Evolutionary conservation across 1,140 invertebrate species (phyloP).

Genomic region (Druon quercuslanigerum): DNA sequence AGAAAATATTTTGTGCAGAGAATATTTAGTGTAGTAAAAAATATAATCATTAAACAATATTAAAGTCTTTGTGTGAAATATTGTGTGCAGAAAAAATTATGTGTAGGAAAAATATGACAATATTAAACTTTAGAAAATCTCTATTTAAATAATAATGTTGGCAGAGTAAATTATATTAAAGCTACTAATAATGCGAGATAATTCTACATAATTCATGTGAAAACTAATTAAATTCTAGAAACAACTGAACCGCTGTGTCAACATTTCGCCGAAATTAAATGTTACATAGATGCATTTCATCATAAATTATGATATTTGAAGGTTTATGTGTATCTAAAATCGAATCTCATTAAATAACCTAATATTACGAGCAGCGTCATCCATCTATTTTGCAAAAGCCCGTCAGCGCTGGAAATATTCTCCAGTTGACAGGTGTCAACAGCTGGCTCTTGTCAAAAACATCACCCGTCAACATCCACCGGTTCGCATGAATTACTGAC

Average conservation of each 20-base stretch:
- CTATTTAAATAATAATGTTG: too few species aligned
- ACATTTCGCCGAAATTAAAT: conserved; percentile 6
- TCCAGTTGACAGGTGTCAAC: conserved; percentile 10
- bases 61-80: too few species aligned
- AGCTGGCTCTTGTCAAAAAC: conserved; percentile 2
- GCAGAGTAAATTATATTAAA: too few species aligned
- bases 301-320: conserved; percentile 8
- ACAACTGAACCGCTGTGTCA: background rate
- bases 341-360: background rate
- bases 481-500: background rate
- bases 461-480: conserved; percentile 15
- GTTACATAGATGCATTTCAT: conserved; percentile 4
- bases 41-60: too few species aligned
- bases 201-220: background rate
- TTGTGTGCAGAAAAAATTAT: too few species aligned
- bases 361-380: background rate
- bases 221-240: conserved; percentile 4
- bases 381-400: background rate
- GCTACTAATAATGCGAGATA: background rate
- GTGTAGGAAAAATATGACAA: too few species aligned
- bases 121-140: too few species aligned
- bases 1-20: too few species aligned
- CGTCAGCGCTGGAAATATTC: background rate
- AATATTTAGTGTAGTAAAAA: too few species aligned
- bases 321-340: conserved; percentile 11